phyloP scores from a whole-genome alignment of 2,113 vertebrate genomes.

The Ploceus nigricollis region DNA sequence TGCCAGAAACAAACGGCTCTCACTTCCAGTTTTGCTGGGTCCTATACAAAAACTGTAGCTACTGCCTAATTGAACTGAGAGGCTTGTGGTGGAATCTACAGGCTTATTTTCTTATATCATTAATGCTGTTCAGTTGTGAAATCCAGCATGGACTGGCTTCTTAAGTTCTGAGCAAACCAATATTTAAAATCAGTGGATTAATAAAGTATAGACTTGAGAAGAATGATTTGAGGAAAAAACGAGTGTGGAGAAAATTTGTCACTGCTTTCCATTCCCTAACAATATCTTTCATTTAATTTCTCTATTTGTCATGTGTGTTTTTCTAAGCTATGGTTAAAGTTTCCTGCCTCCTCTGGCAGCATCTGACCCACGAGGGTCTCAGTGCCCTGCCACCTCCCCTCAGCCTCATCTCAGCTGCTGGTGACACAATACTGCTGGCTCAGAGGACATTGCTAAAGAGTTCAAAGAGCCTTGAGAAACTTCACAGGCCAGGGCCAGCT shows the following conservation, averaged over 20 bases:
- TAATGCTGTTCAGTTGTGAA: not conserved
- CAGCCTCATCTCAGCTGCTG: not conserved
- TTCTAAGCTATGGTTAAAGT: not conserved
- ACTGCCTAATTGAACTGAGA: not conserved
- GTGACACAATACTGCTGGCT: not conserved
- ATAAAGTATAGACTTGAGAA: not conserved
- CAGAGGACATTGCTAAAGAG: not conserved
- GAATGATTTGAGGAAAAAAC: not conserved
- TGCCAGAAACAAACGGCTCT: not conserved
- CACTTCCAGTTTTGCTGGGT: not conserved
- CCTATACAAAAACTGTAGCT: not conserved
- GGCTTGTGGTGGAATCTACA: not conserved
- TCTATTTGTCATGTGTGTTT: not conserved
- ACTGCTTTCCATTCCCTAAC: not conserved
- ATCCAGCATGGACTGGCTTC: not conserved
- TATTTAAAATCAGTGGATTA: not conserved
- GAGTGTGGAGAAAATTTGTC: not conserved
- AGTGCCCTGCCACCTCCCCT: not conserved
- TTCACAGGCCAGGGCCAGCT: not conserved
- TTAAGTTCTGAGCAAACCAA: not conserved
- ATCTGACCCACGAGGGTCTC: accelerated
- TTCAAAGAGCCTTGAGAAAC: not conserved
- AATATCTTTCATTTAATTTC: not conserved
- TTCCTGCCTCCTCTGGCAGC: not conserved
- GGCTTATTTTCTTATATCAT: not conserved